Evolutionary conservation across 2,888 invertebrate genomes (phyloP).

Genomic region (Argynnis bischoffii): DNA sequence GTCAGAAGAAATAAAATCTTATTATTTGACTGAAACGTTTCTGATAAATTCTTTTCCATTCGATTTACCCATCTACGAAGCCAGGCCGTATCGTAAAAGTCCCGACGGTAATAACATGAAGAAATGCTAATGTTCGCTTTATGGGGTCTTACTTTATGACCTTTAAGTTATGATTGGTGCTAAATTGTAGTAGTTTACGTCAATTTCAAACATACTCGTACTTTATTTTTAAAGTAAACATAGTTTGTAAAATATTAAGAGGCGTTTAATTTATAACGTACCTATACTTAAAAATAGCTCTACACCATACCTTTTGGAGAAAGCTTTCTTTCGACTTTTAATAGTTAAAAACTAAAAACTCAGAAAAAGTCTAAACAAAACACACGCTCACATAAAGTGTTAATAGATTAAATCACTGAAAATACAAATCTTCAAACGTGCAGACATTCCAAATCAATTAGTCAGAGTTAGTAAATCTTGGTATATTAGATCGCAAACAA

Average conservation of each 20-base stretch:
- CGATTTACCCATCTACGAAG: constrained; percentile 41
- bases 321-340: too few relatives aligned
- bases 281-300: not conserved
- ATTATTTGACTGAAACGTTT: constrained; percentile 33
- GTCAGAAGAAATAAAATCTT: constrained; percentile 29
- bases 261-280: too few relatives aligned
- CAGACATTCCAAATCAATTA: constrained; percentile 47
- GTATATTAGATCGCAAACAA: constrained; percentile 45
- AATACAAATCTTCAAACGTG: constrained; percentile 35
- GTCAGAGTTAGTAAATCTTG: constrained; percentile 47
- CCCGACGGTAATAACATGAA: constrained; percentile 59
- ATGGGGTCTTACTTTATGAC: constrained; percentile 70
- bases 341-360: constrained; percentile 10
- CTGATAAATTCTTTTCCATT: constrained; percentile 37
- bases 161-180: constrained; percentile 71
- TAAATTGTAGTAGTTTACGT: constrained; percentile 60
- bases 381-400: constrained; percentile 9
- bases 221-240: not conserved
- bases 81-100: constrained; percentile 46
- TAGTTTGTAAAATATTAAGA: too few relatives aligned
- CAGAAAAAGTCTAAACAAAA: constrained; percentile 18
- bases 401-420: constrained; percentile 29
- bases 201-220: constrained; percentile 45
- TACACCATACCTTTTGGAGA: too few relatives aligned
- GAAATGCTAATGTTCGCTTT: constrained; percentile 70